Conservation (phyloP, 2,888 invertebrate species). For the Acanthosepion esculentum region DNA sequence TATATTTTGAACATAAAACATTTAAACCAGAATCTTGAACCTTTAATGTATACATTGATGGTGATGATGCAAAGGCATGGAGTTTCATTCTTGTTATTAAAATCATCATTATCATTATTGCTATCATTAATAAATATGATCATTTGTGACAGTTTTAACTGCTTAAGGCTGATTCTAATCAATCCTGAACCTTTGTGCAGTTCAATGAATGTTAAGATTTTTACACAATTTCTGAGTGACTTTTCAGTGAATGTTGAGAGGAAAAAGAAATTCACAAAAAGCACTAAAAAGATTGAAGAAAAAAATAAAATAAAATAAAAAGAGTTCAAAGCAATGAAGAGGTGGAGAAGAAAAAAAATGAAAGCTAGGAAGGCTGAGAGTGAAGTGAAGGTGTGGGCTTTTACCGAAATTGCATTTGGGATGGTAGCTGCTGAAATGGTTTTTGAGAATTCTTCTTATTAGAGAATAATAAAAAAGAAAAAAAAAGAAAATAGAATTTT, state of each 20-base stretch:
- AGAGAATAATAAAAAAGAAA: not conserved
- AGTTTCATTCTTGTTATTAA: too few species aligned
- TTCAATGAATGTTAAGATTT: not conserved
- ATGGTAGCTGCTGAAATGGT: not conserved
- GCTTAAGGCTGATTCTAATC: not conserved
- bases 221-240: not conserved
- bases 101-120: not conserved
- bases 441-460: not conserved
- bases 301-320: not conserved
- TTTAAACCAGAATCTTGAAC: too few species aligned
- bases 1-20: too few species aligned
- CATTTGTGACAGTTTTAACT: not conserved
- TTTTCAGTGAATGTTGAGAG: not conserved
- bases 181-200: not conserved
- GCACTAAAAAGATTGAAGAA: not conserved
- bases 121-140: not conserved
- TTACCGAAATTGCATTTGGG: not conserved
- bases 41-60: too few species aligned
- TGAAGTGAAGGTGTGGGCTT: not conserved
- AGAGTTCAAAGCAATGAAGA: not conserved
- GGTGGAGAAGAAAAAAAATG: not conserved
- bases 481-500: not conserved
- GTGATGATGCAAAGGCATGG: too few species aligned
- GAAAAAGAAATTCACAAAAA: not conserved
- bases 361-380: not conserved